Percentiles rank a stretch among this genome's conserved stretches.
phyloP scores from a whole-genome alignment of 2,797 vertebrate species.

The Platyrinchus mystaceus region DNA sequence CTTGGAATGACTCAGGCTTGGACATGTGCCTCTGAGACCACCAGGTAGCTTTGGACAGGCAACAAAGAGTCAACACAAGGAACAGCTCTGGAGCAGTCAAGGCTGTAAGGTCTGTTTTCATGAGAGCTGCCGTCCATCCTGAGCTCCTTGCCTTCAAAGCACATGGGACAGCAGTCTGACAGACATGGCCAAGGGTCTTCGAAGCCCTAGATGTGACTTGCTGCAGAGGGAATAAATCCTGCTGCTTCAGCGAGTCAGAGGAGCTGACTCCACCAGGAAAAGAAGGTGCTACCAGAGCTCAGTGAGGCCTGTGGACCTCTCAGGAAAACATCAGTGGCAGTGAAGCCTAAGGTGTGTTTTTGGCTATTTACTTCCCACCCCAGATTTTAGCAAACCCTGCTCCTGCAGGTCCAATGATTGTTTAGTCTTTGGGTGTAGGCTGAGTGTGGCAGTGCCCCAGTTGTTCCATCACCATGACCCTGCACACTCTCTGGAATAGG shows the following conservation, averaged over 20 bases:
- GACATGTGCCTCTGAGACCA: rapidly evolving
- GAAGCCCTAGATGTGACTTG: background rate
- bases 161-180: background rate
- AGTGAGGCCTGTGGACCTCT: background rate
- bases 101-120: background rate
- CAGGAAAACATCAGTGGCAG: background rate
- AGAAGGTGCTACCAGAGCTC: background rate
- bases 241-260: background rate
- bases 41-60: background rate
- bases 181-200: background rate
- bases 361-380: background rate
- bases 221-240: background rate
- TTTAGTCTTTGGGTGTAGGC: rapidly evolving
- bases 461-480: too few species aligned
- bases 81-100: background rate
- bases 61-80: rapidly evolving
- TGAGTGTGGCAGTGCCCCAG: background rate
- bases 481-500: background rate
- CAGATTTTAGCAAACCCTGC: background rate
- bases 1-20: rapidly evolving
- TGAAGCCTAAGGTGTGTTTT: background rate
- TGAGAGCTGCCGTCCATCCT: background rate
- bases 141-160: background rate
- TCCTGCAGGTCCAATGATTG: background rate
- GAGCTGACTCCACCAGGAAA: background rate